phyloP scores from a whole-genome alignment of 2,888 invertebrate genomes.

The Tiliacea citrago region DNA sequence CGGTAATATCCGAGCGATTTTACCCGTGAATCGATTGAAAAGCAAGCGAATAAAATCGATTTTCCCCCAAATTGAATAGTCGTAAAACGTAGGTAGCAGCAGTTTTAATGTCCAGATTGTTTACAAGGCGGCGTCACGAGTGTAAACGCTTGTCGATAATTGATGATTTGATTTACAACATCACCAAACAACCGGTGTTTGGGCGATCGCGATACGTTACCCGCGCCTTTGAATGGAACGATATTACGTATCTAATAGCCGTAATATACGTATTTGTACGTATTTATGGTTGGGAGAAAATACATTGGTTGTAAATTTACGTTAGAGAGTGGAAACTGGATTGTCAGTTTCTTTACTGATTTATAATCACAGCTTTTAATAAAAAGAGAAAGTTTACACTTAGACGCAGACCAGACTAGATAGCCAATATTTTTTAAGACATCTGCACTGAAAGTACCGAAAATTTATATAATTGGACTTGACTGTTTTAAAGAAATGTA shows the following conservation, averaged over 20 bases:
- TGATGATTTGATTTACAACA: conserved; percentile 91
- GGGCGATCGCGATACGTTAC: conserved; percentile 82
- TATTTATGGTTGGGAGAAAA: conserved; percentile 50
- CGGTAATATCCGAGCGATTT: conserved; percentile 81
- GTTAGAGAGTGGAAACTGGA: conserved; percentile 4
- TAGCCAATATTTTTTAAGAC: background rate
- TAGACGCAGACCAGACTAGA: background rate
- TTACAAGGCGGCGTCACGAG: conserved; percentile 90
- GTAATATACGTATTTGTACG: conserved; percentile 63
- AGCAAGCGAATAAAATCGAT: conserved; percentile 90
- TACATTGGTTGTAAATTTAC: conserved; percentile 25
- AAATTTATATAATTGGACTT: background rate
- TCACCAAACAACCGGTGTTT: conserved; percentile 90
- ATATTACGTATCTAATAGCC: conserved; percentile 75
- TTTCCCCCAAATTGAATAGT: conserved; percentile 89
- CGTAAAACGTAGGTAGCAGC: conserved; percentile 88
- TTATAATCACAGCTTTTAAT: conserved; percentile 7
- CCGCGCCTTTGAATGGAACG: conserved; percentile 83
- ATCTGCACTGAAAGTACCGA: background rate
- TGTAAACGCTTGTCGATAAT: conserved; percentile 90
- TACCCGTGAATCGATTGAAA: conserved; percentile 85
- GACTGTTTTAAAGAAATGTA: background rate
- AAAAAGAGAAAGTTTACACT: background rate
- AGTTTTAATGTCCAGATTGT: conserved; percentile 89
- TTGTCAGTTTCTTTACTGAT: conserved; percentile 13